Evolutionary conservation across 2,888 invertebrate species (phyloP), one percentile per base, ranked within the genome.

Genomic region (Platynereis dumerilii): DNA sequence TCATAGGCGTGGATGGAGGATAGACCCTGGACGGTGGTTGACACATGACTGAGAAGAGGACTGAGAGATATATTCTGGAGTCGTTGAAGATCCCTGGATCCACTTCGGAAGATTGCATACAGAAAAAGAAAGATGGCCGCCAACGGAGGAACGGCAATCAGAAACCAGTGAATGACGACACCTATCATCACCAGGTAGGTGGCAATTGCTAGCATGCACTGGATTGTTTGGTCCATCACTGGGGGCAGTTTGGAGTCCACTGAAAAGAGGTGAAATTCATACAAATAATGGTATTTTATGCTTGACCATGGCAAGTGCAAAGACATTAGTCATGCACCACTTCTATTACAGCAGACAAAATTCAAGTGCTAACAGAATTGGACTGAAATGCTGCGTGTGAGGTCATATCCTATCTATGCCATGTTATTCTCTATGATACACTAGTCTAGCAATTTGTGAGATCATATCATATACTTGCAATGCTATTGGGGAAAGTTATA

Each of bases 181-280:
- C 90, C 91, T 76, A 96, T 90, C 15, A 94, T 93, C 73, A 93
- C 67, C 90, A 86, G 80, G 70, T 88, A 84, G 53, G 87, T 77
- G 73, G 87, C 87, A 75, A 88, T 87, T 1, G 62, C 48, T 12
- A 62, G 24, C 17, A 62, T 57, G 2, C 42, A 42, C 22, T 57
- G 62, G 10, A 89, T 74, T 72, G 88, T 85, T 59, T 85, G 85
- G 74, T 89, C 89, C 66, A 87, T 76, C 0, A 86, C 85, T 72
- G 86, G 82, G 0, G 89, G 89, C 67, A 90, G 57, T 1, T 61
- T 57, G 1, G 42, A 53, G 52, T 70, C 69, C 15, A 71, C 68
- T 67, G 68, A 20, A 62, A 60, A 12, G 2, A 26, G 7, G 17
- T 42, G 17, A 42, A n/a, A n/a, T n/a, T n/a, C n/a, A n/a, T n/a